Evolutionary conservation across 2,888 invertebrate genomes (phyloP).

Genomic region (Trichopria drosophilae): DNA sequence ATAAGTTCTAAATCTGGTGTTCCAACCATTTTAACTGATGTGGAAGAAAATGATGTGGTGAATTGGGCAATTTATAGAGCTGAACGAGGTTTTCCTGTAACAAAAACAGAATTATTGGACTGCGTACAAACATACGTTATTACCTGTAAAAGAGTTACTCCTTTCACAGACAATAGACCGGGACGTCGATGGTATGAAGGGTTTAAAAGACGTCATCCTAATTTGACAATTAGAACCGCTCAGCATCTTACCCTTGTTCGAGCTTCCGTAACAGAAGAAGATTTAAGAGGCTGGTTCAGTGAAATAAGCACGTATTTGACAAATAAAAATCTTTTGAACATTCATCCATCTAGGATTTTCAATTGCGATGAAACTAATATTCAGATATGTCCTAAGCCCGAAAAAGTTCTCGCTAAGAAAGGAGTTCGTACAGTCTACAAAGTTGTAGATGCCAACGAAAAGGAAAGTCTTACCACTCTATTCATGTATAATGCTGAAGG

Average conservation of each 20-base stretch:
- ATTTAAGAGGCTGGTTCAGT: no score
- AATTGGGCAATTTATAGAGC: no score
- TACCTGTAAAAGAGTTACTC: slow-evolving; percentile 16
- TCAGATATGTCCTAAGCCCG: slow-evolving; percentile 31
- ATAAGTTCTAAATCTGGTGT: no score
- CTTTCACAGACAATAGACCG: no score
- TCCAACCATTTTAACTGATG: no score
- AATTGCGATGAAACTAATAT: slow-evolving; percentile 38
- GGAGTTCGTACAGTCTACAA: slow-evolving; percentile 32
- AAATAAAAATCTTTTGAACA: slow-evolving; percentile 9
- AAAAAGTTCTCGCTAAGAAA: slow-evolving; percentile 31
- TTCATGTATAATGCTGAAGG: slow-evolving; percentile 22
- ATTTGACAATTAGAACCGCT: slow-evolving; percentile 15
- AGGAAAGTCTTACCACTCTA: slow-evolving; percentile 33
- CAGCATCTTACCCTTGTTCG: slow-evolving; percentile 9
- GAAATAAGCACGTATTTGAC: no score
- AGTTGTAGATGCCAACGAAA: slow-evolving; percentile 32
- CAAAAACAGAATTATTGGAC: slow-evolving; percentile 26
- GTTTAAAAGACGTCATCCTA: no score
- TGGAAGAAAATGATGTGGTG: no score
- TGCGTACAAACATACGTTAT: no score
- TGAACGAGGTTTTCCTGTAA: slow-evolving; percentile 26
- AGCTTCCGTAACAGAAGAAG: slow-evolving; percentile 11
- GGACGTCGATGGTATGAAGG: no score
- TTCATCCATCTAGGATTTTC: slow-evolving; percentile 32